Evolutionary conservation across 2,888 invertebrate species (phyloP), one percentile per base, ranked within the genome.

Genomic region (Eugnorisma glareosa): DNA sequence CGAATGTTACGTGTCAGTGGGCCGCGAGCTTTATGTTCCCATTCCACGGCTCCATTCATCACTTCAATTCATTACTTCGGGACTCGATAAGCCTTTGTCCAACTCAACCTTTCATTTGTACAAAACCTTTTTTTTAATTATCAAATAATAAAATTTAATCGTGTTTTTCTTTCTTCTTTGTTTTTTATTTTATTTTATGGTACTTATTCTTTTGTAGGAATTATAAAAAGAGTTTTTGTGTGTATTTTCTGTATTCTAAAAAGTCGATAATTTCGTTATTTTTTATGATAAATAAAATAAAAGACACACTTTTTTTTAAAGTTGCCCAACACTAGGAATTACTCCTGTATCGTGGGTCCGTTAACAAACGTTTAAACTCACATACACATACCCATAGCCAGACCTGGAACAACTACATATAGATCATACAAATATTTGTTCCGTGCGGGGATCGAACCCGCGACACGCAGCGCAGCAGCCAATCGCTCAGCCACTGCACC

Each of bases 61-160:
- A 64, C 57, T 57, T 67, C 68, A 81, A 71, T 74, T 67, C 57
- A 81, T 63, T 81, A 51, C 77, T 67, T 61, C 43, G 61, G 61
- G n/a, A 37, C 24, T 74, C 51, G 73, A 79, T 81, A 86, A 67
- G 51, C 37, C 57, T 77, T 83, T 80, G 70, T 76, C 24, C 48
- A 40, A 59, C 31, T 64, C 48, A n/a, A 75, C 69, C 68, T 80
- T 78, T 71, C 54, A 79, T 84, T 85, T 70, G 64, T 61, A 51
- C 4, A 73, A 79, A 82, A 43, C 73, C 61, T 76, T 82, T 84
- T 84, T 81, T 77, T 78, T 61, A 71, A 73, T 74, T 64, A 75
- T 24, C 24, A 24, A 51, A 69, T 51, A 28, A 35, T 43, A 51
- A 35, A 35, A 45, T 77, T 7, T 45, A 37, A 72, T 71, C n/a